phyloP scores from a whole-genome alignment of 2,113 vertebrate genomes.

The Vidua macroura region DNA sequence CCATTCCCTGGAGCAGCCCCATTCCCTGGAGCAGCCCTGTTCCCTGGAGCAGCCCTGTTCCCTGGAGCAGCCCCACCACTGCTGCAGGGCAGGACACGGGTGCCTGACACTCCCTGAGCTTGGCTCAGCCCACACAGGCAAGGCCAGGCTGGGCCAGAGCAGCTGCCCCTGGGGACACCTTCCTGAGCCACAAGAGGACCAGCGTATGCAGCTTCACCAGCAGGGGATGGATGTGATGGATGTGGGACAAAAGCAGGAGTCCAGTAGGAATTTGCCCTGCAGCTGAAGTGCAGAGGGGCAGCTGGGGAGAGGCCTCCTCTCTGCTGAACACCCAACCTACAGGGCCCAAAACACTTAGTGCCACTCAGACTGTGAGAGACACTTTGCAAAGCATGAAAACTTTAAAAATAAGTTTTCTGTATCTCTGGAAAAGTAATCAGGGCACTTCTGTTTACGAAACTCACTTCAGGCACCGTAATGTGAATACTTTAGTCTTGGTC shows the following conservation, averaged over 20 bases:
- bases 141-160: not conserved
- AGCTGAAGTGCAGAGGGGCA: not conserved
- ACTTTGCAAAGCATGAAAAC: not conserved
- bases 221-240: accelerated
- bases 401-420: not conserved
- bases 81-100: not conserved
- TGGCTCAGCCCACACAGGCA: accelerated
- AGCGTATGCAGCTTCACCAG: accelerated
- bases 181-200: not conserved
- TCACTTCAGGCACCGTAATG: not conserved
- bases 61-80: accelerated
- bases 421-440: not conserved
- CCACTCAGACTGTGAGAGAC: not conserved
- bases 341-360: not conserved
- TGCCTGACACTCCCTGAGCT: not conserved
- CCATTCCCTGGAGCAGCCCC: too few relatives aligned
- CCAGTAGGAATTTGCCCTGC: not conserved
- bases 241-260: not conserved
- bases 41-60: not conserved
- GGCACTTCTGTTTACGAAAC: not conserved
- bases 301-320: not conserved
- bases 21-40: too few relatives aligned
- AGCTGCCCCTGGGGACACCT: not conserved
- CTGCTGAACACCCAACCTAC: not conserved
- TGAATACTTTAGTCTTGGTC: not conserved